phyloP scores from a whole-genome alignment of 1,140 invertebrate genomes.

The Pseudachorutes palmiensis region DNA sequence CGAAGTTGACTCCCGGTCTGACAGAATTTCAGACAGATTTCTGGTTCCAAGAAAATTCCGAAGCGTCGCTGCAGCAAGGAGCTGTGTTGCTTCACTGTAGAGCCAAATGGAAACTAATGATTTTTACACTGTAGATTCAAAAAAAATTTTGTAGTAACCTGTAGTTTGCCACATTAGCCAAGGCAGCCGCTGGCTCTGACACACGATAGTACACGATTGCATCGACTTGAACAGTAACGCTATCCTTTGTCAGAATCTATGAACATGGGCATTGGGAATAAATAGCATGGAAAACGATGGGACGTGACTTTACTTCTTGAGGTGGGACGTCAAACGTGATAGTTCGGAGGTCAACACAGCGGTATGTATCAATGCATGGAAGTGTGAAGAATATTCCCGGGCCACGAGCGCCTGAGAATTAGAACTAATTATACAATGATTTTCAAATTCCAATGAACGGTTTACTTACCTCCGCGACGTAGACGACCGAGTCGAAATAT shows the following conservation, averaged over 20 bases:
- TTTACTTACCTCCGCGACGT: conserved; percentile 59
- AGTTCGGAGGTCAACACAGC: conserved; percentile 76
- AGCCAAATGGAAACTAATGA: conserved; percentile 25
- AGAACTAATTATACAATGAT: conserved; percentile 38
- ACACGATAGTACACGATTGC: conserved; percentile 88
- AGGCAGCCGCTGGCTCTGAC: conserved; percentile 70
- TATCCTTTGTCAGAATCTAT: conserved; percentile 84
- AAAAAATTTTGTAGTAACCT: too few relatives aligned
- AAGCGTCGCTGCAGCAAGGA: conserved; percentile 77
- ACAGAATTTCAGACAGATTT: conserved; percentile 79
- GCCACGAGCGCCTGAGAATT: conserved; percentile 52
- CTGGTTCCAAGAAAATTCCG: conserved; percentile 82
- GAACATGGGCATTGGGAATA: conserved; percentile 21
- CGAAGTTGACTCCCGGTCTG: conserved; percentile 83
- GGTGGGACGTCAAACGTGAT: conserved; percentile 88
- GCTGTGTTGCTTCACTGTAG: conserved; percentile 68
- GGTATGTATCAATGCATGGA: conserved; percentile 83
- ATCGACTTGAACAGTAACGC: conserved; percentile 85
- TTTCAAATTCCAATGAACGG: conserved; percentile 71
- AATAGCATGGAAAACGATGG: neutral
- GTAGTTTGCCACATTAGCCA: conserved; percentile 31
- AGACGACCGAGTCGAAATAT: conserved; percentile 80
- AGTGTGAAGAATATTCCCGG: conserved; percentile 81
- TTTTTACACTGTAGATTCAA: too few relatives aligned
- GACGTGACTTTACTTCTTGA: conserved; percentile 66